Percentiles rank a stretch among this genome's conserved stretches.
Evolutionary conservation across 2,797 vertebrate genomes (phyloP).

Genomic region (Staurois parvus): DNA sequence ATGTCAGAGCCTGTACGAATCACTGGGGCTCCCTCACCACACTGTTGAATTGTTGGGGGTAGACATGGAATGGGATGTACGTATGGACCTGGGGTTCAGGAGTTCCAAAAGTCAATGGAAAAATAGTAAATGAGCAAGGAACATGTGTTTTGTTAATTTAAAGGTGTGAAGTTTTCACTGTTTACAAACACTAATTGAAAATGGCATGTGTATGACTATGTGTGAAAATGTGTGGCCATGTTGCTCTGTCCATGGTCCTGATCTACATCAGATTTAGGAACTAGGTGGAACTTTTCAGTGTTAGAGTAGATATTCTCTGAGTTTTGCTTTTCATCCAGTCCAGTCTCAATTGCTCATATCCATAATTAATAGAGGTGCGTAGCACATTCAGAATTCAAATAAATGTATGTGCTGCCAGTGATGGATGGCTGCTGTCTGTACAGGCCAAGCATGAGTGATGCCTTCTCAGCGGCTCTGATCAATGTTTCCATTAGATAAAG

Average conservation of each 20-base stretch:
- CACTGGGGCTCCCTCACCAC: no score
- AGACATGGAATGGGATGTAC: no score
- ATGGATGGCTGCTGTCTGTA: conserved; percentile 54
- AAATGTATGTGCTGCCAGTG: conserved; percentile 38
- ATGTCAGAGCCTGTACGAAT: no score
- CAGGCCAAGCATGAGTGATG: conserved; percentile 54
- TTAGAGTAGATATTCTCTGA: conserved; percentile 17
- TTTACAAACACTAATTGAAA: no score
- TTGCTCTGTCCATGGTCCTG: background rate
- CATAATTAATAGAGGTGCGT: conserved; percentile 43
- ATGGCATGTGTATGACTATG: no score
- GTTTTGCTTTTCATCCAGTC: conserved; percentile 12
- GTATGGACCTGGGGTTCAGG: no score
- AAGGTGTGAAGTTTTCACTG: no score
- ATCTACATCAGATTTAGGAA: background rate
- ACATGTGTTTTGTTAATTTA: no score
- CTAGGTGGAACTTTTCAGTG: conserved; percentile 14
- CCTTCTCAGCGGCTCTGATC: conserved; percentile 60
- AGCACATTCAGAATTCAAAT: conserved; percentile 44
- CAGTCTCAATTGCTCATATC: conserved; percentile 35
- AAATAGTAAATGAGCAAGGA: no score
- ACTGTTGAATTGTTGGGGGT: no score
- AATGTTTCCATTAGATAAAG: conserved; percentile 63
- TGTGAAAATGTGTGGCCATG: no score
- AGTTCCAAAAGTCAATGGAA: no score